phyloP scores from a whole-genome alignment of 1,140 invertebrate species.

The Cotesia glomerata region DNA sequence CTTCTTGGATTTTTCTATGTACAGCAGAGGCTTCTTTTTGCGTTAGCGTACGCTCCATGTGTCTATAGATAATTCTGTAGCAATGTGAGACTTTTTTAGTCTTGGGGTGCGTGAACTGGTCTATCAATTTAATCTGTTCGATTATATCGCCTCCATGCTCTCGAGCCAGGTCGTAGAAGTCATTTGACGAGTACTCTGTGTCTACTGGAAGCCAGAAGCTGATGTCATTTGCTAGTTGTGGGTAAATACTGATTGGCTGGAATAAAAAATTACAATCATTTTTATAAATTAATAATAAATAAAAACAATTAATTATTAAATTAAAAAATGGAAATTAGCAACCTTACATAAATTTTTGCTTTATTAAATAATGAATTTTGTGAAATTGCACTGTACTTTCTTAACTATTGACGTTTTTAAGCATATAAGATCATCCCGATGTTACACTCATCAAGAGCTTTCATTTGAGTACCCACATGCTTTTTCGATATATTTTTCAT shows the following conservation, averaged over 20 bases:
- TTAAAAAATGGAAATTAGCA: no score
- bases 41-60: constrained; percentile 88
- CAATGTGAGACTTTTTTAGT: constrained; percentile 83
- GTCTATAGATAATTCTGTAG: constrained; percentile 92
- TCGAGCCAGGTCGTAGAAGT: constrained; percentile 95
- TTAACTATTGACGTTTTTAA: not conserved
- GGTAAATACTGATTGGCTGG: constrained; percentile 85
- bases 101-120: constrained; percentile 89
- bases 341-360: no score
- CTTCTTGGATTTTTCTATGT: constrained; percentile 79
- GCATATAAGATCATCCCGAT: no score
- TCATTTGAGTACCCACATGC: no score
- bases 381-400: no score
- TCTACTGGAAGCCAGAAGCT: constrained; percentile 93
- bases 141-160: constrained; percentile 86
- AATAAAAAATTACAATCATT: constrained; percentile 57
- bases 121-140: constrained; percentile 89
- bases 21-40: constrained; percentile 88
- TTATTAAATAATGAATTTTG: no score
- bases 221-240: constrained; percentile 90
- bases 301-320: not conserved
- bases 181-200: constrained; percentile 75
- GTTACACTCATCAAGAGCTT: no score
- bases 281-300: not conserved
- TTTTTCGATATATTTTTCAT: no score